Percentiles rank a stretch among this genome's conserved stretches.
phyloP scores from a whole-genome alignment of 2,113 vertebrate species.

The Ptilorrhoa leucosticta region DNA sequence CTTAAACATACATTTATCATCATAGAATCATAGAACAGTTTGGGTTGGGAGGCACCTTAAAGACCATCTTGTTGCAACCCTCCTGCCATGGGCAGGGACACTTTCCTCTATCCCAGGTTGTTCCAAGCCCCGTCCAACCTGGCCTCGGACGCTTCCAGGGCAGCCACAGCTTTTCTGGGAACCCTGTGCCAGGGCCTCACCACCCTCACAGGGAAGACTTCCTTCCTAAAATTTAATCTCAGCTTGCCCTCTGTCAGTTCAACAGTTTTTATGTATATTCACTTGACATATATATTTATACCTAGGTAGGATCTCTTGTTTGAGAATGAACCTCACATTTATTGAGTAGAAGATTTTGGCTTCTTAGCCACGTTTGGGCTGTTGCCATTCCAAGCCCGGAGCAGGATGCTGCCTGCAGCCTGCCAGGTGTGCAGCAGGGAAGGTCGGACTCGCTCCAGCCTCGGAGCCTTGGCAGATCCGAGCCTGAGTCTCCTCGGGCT shows the following conservation, averaged over 20 bases:
- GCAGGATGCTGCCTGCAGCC: not conserved
- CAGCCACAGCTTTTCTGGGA: not conserved
- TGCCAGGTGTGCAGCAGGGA: rapidly evolving
- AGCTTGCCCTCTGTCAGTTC: not conserved
- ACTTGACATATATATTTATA: too few relatives aligned
- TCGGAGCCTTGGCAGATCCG: rapidly evolving
- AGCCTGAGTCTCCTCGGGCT: not conserved
- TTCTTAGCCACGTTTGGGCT: not conserved
- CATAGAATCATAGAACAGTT: too few relatives aligned
- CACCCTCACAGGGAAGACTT: not conserved
- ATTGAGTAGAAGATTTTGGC: not conserved
- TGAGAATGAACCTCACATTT: not conserved
- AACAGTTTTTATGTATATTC: not conserved
- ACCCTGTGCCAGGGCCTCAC: not conserved
- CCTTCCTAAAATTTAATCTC: not conserved
- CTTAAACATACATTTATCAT: not conserved
- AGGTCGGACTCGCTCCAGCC: rapidly evolving
- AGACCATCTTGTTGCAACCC: not conserved
- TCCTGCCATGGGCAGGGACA: not conserved
- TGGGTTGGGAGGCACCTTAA: not conserved
- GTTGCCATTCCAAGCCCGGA: rapidly evolving
- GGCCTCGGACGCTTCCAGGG: not conserved
- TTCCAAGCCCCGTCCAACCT: not conserved
- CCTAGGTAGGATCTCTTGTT: too few relatives aligned
- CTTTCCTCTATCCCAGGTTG: rapidly evolving